Conservation (phyloP, 2,888 invertebrate species). For the Yponomeuta sedellus region DNA sequence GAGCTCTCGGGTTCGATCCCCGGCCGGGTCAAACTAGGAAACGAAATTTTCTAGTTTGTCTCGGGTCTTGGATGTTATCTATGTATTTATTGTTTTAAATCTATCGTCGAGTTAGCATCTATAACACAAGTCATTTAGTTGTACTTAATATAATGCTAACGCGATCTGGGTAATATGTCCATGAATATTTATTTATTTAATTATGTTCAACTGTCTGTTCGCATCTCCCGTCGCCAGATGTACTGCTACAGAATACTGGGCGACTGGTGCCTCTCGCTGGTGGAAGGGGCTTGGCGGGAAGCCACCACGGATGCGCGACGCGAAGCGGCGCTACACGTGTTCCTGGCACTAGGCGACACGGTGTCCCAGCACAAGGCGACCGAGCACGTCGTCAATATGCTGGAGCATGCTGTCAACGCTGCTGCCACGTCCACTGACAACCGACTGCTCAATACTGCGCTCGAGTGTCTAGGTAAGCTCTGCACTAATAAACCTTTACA, state of each 20-base stretch:
- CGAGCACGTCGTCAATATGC: constrained; percentile 56
- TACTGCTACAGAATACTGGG: constrained; percentile 91
- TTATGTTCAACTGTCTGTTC: too few relatives aligned
- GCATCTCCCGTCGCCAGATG: constrained; percentile 68
- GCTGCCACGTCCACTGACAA: constrained; percentile 72
- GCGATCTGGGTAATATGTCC: too few relatives aligned
- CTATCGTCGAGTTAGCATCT: too few relatives aligned
- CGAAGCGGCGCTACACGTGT: constrained; percentile 71
- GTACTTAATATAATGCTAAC: too few relatives aligned
- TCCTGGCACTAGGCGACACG: constrained; percentile 39
- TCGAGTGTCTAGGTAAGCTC: constrained; percentile 84
- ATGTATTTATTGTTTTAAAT: too few relatives aligned
- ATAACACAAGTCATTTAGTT: too few relatives aligned
- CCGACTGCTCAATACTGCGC: constrained; percentile 80
- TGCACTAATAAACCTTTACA: too few relatives aligned
- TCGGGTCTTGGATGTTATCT: too few relatives aligned
- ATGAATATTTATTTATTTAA: too few relatives aligned
- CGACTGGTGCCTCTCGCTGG: constrained; percentile 81
- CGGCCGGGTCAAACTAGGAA: too few relatives aligned
- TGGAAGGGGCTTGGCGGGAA: constrained; percentile 80
- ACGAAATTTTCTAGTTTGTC: too few relatives aligned
- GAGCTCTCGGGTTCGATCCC: too few relatives aligned
- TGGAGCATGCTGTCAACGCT: constrained; percentile 42
- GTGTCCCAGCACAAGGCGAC: constrained; percentile 57
- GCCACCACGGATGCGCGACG: constrained; percentile 75